Percentiles rank a stretch among this genome's conserved stretches.
These are phyloP conservation scores for Arnoldichthys spilopterus DNA, from an alignment of 2,797 vertebrate genomes.

Conservation along the genomic window DNA sequence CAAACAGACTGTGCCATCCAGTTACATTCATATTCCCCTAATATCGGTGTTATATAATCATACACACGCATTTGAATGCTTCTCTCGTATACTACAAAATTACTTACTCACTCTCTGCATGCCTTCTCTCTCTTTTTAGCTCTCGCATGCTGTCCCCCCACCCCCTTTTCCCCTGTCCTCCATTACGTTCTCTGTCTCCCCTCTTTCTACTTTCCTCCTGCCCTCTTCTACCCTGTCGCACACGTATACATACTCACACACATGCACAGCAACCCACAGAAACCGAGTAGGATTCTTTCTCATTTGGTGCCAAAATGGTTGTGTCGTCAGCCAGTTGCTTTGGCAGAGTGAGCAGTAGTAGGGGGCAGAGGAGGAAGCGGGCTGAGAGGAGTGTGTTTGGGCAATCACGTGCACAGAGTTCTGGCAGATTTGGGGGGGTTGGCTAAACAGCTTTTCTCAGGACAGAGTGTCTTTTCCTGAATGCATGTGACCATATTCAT, in stretches of 20 bases:
- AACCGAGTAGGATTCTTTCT: neutral
- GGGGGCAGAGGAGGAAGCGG: constrained; percentile 28
- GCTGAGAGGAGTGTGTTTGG: constrained; percentile 40
- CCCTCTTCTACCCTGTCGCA: too few species aligned
- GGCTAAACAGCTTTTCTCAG: constrained; percentile 63
- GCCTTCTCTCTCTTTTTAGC: neutral
- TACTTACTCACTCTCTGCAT: neutral
- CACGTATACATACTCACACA: too few species aligned
- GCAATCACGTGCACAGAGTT: constrained; percentile 49
- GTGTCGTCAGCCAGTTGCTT: constrained; percentile 23
- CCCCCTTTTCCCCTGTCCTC: neutral
- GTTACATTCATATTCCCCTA: constrained; percentile 29
- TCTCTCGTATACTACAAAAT: neutral
- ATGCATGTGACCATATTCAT: constrained; percentile 50
- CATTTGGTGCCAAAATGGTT: constrained; percentile 16
- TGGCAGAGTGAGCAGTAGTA: constrained; percentile 19
- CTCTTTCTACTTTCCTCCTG: neutral
- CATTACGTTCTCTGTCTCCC: neutral
- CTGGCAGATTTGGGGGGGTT: constrained; percentile 37
- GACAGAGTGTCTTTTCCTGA: constrained; percentile 51
- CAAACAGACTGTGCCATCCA: constrained; percentile 12
- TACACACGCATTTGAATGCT: neutral
- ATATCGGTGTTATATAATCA: constrained; percentile 43
- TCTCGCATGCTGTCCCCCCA: neutral
- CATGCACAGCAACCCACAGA: neutral